Evolutionary conservation across 2,888 invertebrate genomes (phyloP).

Genomic region (Zele albiditarsus): DNA sequence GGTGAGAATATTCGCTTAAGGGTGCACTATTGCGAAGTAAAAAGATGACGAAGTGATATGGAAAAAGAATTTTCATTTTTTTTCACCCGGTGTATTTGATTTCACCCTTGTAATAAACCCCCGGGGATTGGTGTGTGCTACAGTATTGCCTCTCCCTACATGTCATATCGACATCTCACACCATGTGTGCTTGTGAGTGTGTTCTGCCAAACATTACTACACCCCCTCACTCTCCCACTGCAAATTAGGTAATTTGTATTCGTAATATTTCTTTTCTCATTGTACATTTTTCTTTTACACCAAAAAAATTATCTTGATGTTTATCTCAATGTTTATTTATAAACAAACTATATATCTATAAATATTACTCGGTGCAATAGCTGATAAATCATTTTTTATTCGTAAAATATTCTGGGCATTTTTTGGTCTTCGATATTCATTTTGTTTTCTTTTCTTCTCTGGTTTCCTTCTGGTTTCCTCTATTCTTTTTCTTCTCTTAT

Average conservation of each 20-base stretch:
- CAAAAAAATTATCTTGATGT: background rate
- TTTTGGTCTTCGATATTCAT: background rate
- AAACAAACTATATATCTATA: background rate
- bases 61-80: constrained; percentile 70
- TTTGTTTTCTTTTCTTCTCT: background rate
- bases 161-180: constrained; percentile 72
- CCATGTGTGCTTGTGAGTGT: constrained; percentile 41
- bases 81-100: constrained; percentile 73
- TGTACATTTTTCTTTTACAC: background rate
- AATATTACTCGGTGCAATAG: too few relatives aligned
- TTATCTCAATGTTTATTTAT: background rate
- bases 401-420: background rate
- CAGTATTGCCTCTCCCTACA: constrained; percentile 60
- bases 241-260: constrained; percentile 71
- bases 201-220: constrained; percentile 35
- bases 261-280: constrained; percentile 60
- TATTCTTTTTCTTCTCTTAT: background rate
- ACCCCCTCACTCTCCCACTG: constrained; percentile 51
- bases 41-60: constrained; percentile 47
- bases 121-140: constrained; percentile 63
- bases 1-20: background rate
- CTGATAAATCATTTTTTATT: background rate
- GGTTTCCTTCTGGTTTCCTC: background rate
- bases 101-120: constrained; percentile 73
- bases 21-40: background rate